Evolutionary conservation across 2,797 vertebrate genomes (phyloP).

Genomic region (Pipistrellus nathusii): DNA sequence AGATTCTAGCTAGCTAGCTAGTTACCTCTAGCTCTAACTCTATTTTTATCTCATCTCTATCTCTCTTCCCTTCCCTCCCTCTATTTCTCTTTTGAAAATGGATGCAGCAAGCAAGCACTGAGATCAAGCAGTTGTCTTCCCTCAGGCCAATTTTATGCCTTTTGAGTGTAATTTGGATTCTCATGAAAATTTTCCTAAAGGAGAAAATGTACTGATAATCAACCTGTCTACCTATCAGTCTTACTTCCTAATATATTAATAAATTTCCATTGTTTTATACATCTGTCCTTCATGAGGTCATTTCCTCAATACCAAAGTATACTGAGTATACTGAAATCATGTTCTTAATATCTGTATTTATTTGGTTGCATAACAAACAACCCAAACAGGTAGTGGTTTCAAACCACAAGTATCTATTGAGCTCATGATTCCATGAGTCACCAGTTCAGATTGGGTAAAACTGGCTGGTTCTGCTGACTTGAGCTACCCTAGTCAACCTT

Average conservation of each 20-base stretch:
- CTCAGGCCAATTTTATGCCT: neutral
- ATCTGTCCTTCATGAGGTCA: slow-evolving; percentile 25
- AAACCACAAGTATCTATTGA: neutral
- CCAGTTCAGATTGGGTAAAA: slow-evolving; percentile 4
- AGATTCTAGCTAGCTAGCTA: neutral
- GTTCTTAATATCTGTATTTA: neutral
- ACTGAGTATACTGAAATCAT: slow-evolving; percentile 6
- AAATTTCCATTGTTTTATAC: slow-evolving; percentile 48
- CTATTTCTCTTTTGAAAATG: neutral
- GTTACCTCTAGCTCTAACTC: neutral
- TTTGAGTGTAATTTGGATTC: slow-evolving; percentile 45
- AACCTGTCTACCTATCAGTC: neutral
- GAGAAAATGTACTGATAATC: slow-evolving; percentile 32
- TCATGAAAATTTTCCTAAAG: slow-evolving; percentile 49
- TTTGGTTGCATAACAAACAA: slow-evolving; percentile 32
- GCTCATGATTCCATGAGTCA: neutral
- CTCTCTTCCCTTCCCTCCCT: too few species aligned
- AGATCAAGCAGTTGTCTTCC: neutral
- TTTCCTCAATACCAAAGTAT: neutral
- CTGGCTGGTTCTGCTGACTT: slow-evolving; percentile 23
- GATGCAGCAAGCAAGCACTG: neutral
- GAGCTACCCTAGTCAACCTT: neutral
- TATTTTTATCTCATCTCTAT: neutral
- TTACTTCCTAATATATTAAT: slow-evolving; percentile 3
- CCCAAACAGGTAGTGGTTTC: neutral